These are phyloP conservation scores for Gastrophysa polygoni DNA, from an alignment of 2,888 invertebrate species.

Conservation along the genomic window DNA sequence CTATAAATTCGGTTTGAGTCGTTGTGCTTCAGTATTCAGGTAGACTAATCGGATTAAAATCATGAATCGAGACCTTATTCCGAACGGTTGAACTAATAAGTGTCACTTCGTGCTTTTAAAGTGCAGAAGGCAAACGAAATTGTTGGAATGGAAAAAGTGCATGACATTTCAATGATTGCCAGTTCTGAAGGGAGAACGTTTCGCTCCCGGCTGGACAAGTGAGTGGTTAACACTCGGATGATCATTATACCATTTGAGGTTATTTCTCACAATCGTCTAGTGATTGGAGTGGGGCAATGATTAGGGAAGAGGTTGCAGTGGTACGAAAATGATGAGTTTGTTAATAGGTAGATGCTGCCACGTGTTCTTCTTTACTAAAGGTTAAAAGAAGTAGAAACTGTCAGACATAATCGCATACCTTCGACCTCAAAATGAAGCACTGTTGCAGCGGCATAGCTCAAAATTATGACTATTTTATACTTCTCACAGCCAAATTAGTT, in stretches of 20 bases:
- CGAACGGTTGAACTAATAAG: constrained; percentile 44
- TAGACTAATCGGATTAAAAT: constrained; percentile 30
- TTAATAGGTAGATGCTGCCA: neutral
- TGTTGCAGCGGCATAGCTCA: too few species aligned
- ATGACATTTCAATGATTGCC: neutral
- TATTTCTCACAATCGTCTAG: neutral
- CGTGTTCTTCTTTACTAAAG: neutral
- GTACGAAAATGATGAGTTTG: neutral
- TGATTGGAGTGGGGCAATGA: neutral
- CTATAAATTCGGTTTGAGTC: neutral
- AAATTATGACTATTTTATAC: too few species aligned
- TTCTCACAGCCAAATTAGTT: too few species aligned
- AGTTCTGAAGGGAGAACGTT: neutral
- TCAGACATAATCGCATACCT: too few species aligned
- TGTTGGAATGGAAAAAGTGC: neutral
- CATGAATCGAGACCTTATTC: constrained; percentile 39
- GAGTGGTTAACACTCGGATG: neutral
- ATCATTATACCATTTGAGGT: neutral
- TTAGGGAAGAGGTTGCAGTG: neutral
- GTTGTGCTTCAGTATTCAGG: constrained; percentile 8
- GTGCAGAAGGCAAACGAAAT: constrained; percentile 6
- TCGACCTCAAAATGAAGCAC: too few species aligned
- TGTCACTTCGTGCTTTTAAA: constrained; percentile 34
- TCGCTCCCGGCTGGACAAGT: too few species aligned
- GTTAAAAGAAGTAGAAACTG: neutral